These are phyloP conservation scores for Chionis minor DNA, from an alignment of 2,113 vertebrate species.

Conservation along the genomic window DNA sequence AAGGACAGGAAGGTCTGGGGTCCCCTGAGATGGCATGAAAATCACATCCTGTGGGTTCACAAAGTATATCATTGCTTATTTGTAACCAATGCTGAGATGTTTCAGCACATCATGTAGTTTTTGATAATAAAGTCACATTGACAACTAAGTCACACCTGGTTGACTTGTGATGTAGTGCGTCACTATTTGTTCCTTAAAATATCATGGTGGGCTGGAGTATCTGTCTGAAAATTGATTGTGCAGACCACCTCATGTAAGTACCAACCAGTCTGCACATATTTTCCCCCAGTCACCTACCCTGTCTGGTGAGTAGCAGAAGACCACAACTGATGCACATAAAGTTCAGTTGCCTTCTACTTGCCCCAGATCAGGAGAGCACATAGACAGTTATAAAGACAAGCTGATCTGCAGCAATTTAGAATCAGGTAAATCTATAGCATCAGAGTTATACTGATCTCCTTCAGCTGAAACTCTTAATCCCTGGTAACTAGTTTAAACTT, in stretches of 20 bases:
- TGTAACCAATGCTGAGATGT: background rate
- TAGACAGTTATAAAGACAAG: background rate
- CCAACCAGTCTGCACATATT: background rate
- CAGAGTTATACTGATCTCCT: background rate
- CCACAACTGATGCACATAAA: background rate
- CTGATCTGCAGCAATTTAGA: background rate
- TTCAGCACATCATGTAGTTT: rapidly evolving
- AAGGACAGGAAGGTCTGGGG: background rate
- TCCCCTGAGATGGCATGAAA: background rate
- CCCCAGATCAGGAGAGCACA: background rate
- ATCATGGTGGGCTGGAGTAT: background rate
- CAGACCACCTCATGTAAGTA: background rate
- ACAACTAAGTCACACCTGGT: background rate
- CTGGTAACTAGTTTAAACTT: background rate
- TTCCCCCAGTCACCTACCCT: background rate
- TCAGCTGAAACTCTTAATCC: background rate
- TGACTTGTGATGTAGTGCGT: background rate
- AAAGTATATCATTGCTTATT: background rate
- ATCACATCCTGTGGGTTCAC: background rate
- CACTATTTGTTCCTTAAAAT: background rate
- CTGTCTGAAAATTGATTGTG: background rate
- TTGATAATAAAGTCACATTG: background rate
- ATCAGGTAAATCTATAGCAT: background rate
- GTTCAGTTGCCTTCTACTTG: background rate
- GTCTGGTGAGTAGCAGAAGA: background rate